Base-by-base conservation (phyloP, 2,797 vertebrate species). In the Chaunax sp. region DNA sequence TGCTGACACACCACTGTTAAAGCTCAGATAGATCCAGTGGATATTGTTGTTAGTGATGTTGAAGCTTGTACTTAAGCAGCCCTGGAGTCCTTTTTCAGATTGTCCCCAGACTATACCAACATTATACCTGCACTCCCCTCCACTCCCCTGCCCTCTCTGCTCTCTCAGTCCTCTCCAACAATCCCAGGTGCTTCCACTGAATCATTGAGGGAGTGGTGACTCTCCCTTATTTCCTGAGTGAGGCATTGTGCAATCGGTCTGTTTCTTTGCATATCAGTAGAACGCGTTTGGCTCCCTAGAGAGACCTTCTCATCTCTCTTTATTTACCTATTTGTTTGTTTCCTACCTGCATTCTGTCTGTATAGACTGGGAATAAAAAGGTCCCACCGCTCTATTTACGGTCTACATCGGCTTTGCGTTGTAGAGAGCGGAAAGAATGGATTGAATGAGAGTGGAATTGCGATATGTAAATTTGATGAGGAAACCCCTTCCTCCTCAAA, bases 311-410 rank as follows among this genome's bases (percentile, higher is more conserved):
- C 72, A 77, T 87, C 67, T 83, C 75, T 82, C 72, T 84, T 86
- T 80, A 86, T n/a, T n/a, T n/a, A n/a, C n/a, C n/a, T n/a, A n/a
- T 90, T 85, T 85, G 67, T 80, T 87, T 86, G 71, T 78, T 81
- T 78, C 60, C 72, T 64, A 46, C 66, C 46, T 67, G 56, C 62
- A 33, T 75, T 77, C 65, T 69, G 64, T 78, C 80, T 80, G 81
- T n/a, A n/a, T 74, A 80, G 67, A 77, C 84, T 83, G 82, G 86
- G 89, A 91, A 88, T 84, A 80, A 62, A 79, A 85, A 78, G 58
- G 70, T 71, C 73, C 81, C 75, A 50, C 13, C 16, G 64, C 51
- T 58, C 64, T 64, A 53, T 41, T 70, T 80, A 64, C n/a, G 43
- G 55, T 64, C 69, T 69, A n/a, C 68, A 19, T 81, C 35, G 51